Evolutionary conservation across 2,888 invertebrate species (phyloP).

Genomic region (Epirrhoe alternata): DNA sequence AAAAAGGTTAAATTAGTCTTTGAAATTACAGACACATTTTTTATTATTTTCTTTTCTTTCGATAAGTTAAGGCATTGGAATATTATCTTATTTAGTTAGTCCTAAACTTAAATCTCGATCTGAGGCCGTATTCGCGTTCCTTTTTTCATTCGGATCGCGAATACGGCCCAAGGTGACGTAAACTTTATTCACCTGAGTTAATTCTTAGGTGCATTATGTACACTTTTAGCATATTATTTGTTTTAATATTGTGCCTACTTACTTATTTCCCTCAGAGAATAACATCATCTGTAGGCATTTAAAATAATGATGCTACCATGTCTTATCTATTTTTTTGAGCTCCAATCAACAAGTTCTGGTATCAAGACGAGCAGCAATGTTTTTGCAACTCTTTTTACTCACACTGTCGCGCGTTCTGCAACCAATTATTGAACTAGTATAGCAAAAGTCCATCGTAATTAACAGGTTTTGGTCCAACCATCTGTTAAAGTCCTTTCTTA

Average conservation of each 20-base stretch:
- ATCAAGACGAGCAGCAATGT: constrained; percentile 55
- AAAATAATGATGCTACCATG: not conserved
- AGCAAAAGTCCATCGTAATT: constrained; percentile 69
- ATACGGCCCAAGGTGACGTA: no score
- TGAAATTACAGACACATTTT: constrained; percentile 5
- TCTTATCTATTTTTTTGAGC: constrained; percentile 29
- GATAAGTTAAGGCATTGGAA: not conserved
- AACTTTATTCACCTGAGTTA: no score
- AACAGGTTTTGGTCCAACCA: constrained; percentile 67
- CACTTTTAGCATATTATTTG: no score
- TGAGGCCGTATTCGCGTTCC: no score
- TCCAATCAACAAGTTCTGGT: constrained; percentile 59
- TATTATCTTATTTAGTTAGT: no score
- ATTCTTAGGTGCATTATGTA: no score
- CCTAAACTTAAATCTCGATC: no score
- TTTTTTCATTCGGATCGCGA: no score
- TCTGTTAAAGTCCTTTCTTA: constrained; percentile 53
- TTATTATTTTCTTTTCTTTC: not conserved
- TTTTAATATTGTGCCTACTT: no score
- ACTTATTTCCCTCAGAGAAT: not conserved
- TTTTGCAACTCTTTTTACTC: constrained; percentile 62
- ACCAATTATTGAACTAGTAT: constrained; percentile 76
- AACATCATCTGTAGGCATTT: not conserved
- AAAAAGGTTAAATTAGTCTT: constrained; percentile 14
- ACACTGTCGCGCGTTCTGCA: constrained; percentile 67